Conservation (phyloP, 1,140 invertebrate genomes). For the Eumaeus atala region DNA sequence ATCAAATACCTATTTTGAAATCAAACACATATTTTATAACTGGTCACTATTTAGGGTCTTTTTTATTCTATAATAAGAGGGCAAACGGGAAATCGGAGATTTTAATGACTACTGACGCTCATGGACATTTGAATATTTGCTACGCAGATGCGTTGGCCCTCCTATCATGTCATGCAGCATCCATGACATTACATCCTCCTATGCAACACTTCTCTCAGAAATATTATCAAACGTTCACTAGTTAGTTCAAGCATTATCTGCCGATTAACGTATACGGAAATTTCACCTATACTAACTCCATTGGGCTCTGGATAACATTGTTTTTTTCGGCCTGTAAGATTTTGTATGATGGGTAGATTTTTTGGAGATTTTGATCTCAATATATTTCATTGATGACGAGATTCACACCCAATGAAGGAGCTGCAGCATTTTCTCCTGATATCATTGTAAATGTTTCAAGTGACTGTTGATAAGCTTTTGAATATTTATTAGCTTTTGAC, state of each 20-base stretch:
- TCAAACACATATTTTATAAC: constrained; percentile 11
- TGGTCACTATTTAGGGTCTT: constrained; percentile 7
- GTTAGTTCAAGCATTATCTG: constrained; percentile 6
- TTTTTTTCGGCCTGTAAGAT: constrained; percentile 12
- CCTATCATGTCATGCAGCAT: too few relatives aligned
- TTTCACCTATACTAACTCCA: constrained; percentile 8
- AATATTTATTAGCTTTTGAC: background rate
- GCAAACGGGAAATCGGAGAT: too few relatives aligned
- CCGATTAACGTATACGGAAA: background rate
- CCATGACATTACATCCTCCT: too few relatives aligned
- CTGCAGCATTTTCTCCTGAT: constrained; percentile 8
- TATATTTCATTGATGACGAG: constrained; percentile 13
- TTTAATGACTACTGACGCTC: too few relatives aligned
- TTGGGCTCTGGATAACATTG: constrained; percentile 6
- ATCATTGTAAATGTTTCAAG: constrained; percentile 13
- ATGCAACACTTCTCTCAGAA: constrained; percentile 9
- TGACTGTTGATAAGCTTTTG: constrained; percentile 8
- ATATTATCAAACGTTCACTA: constrained; percentile 8
- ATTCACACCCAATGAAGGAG: constrained; percentile 10
- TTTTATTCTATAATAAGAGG: too few relatives aligned
- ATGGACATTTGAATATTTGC: too few relatives aligned
- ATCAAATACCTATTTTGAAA: constrained; percentile 13
- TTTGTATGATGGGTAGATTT: constrained; percentile 12
- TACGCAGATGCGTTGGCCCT: too few relatives aligned
- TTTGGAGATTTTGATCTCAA: constrained; percentile 11